phyloP scores from a whole-genome alignment of 2,113 vertebrate species.

The Tupaia chinensis region DNA sequence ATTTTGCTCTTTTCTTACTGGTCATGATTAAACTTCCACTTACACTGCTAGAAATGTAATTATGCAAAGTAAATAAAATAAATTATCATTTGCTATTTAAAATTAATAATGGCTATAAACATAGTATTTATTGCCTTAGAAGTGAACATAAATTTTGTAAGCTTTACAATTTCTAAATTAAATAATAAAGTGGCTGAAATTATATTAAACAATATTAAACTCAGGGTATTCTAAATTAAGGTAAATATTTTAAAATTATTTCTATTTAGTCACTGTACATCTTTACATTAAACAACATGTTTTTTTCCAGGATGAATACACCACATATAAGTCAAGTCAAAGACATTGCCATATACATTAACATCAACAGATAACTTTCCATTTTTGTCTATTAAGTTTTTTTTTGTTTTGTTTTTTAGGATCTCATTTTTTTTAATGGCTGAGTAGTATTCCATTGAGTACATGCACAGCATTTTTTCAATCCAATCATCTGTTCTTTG shows the following conservation, averaged over 20 bases:
- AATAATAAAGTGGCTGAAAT: background rate
- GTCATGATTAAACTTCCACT: background rate
- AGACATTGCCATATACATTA: too few species aligned
- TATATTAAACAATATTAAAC: background rate
- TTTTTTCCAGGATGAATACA: too few species aligned
- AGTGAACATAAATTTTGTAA: background rate
- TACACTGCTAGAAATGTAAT: background rate
- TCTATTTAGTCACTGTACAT: too few species aligned
- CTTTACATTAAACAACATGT: too few species aligned
- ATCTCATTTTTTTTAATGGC: too few species aligned
- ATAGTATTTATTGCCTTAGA: background rate
- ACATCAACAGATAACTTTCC: too few species aligned
- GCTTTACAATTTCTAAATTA: background rate
- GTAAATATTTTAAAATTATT: background rate
- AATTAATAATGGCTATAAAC: background rate
- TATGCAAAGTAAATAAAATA: background rate
- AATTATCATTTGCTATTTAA: background rate
- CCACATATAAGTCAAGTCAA: too few species aligned
- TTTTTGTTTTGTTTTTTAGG: too few species aligned
- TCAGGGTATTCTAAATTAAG: background rate
- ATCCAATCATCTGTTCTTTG: too few species aligned
- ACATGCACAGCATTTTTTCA: too few species aligned
- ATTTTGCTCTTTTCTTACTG: background rate
- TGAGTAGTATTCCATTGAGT: too few species aligned
- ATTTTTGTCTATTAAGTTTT: too few species aligned